Conservation (phyloP, 2,797 vertebrate species). For the Syngnathus rostellatus region DNA sequence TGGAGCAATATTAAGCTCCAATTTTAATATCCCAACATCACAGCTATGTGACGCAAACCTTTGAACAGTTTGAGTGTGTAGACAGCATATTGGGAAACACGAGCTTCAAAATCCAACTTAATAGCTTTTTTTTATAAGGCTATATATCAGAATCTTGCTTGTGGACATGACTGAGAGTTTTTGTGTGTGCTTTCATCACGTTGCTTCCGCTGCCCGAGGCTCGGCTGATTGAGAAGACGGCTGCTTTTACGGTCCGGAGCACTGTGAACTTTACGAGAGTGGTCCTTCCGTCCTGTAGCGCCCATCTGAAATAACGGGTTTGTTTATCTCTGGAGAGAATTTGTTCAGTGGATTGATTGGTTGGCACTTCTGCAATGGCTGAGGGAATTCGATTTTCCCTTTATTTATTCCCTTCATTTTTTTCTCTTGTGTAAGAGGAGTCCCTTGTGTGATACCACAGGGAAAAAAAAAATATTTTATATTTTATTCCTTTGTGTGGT, state of each 20-base stretch:
- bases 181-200: conserved; percentile 41
- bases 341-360: conserved; percentile 74
- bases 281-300: conserved; percentile 41
- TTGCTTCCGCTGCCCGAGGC: conserved; percentile 33
- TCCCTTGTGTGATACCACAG: conserved; percentile 49
- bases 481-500: conserved; percentile 32
- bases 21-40: not conserved
- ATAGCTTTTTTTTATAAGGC: conserved; percentile 50
- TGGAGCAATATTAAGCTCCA: conserved; percentile 40
- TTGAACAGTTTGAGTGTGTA: conserved; percentile 43
- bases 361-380: conserved; percentile 57
- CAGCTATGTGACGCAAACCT: not conserved
- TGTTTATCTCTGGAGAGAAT: conserved; percentile 73
- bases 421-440: conserved; percentile 49
- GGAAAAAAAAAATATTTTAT: conserved; percentile 22
- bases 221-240: conserved; percentile 57
- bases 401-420: conserved; percentile 71
- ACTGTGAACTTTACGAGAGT: conserved; percentile 67
- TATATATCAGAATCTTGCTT: conserved; percentile 55
- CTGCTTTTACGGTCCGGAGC: conserved; percentile 59
- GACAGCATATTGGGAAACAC: conserved; percentile 48
- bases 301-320: conserved; percentile 70
- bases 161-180: conserved; percentile 29
- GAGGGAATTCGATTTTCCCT: conserved; percentile 69
- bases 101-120: conserved; percentile 53